phyloP scores from a whole-genome alignment of 2,797 vertebrate species.

The Chloroceryle inda region DNA sequence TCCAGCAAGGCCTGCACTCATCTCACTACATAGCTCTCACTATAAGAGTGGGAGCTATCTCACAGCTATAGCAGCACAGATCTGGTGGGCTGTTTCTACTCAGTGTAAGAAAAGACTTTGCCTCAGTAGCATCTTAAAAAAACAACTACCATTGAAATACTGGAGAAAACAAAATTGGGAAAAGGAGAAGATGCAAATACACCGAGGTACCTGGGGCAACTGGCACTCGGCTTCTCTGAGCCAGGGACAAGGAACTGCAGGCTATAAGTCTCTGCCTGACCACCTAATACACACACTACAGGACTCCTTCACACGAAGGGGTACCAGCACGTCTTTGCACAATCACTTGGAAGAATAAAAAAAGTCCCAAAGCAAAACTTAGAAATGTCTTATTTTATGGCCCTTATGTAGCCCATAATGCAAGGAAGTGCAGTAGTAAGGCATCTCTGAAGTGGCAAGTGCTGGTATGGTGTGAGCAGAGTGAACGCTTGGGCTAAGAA shows the following conservation, averaged over 20 bases:
- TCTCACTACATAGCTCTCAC: not conserved
- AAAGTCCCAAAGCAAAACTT: not conserved
- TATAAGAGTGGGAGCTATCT: not conserved
- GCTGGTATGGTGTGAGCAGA: accelerated
- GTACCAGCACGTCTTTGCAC: not conserved
- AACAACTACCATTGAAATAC: not conserved
- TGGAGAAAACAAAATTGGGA: not conserved
- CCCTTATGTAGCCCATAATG: not conserved
- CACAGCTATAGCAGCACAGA: not conserved
- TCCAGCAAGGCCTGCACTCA: not conserved
- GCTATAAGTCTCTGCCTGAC: not conserved
- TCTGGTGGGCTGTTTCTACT: not conserved
- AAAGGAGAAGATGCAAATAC: not conserved
- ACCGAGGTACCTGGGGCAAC: accelerated
- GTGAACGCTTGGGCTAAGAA: not conserved
- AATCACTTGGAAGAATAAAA: not conserved
- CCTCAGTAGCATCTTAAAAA: not conserved
- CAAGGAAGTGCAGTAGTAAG: not conserved
- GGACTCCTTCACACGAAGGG: not conserved
- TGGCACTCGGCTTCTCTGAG: not conserved
- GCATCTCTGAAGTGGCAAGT: not conserved
- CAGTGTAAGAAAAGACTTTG: not conserved
- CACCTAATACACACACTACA: not conserved
- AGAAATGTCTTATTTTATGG: too few relatives aligned
- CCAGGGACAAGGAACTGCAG: accelerated